Evolutionary conservation across 2,888 invertebrate genomes (phyloP).

Genomic region (Blastobasis adustella): DNA sequence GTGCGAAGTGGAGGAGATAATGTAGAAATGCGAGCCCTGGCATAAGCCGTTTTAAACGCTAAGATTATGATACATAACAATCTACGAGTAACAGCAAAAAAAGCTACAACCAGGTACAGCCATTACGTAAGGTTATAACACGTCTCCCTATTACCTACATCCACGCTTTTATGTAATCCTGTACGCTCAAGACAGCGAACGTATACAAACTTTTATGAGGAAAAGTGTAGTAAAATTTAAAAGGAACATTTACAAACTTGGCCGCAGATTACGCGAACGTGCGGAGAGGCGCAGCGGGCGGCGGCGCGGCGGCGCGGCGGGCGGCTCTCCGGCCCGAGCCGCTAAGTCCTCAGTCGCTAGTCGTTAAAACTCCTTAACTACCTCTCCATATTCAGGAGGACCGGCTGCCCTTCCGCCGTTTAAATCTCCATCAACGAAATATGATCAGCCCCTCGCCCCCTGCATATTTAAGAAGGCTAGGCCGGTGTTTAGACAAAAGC

Average conservation of each 20-base stretch:
- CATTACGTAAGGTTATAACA: too few species aligned
- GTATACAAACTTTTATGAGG: not conserved
- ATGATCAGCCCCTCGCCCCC: conserved; percentile 23
- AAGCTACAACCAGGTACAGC: too few species aligned
- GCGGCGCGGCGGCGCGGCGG: too few species aligned
- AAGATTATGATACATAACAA: too few species aligned
- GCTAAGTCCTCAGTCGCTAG: conserved; percentile 28
- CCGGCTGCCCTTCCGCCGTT: conserved; percentile 28
- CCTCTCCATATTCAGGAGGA: conserved; percentile 38
- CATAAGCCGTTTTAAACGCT: too few species aligned
- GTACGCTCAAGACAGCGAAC: not conserved
- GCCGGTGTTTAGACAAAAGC: conserved; percentile 9
- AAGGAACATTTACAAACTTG: conserved; percentile 32
- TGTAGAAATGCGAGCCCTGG: too few species aligned
- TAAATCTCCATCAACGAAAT: conserved; percentile 36
- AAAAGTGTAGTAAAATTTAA: conserved; percentile 20
- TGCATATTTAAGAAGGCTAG: conserved; percentile 20
- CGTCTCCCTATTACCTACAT: too few species aligned
- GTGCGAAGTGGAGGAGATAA: too few species aligned
- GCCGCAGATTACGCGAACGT: conserved; percentile 25
- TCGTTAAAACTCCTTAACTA: conserved; percentile 50
- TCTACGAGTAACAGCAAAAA: too few species aligned
- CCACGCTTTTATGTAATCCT: too few species aligned
- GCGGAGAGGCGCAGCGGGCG: too few species aligned
- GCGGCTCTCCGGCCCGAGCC: conserved; percentile 20